Base-by-base conservation (phyloP, 2,797 vertebrate species). In the Otolemur crassicaudatus region DNA sequence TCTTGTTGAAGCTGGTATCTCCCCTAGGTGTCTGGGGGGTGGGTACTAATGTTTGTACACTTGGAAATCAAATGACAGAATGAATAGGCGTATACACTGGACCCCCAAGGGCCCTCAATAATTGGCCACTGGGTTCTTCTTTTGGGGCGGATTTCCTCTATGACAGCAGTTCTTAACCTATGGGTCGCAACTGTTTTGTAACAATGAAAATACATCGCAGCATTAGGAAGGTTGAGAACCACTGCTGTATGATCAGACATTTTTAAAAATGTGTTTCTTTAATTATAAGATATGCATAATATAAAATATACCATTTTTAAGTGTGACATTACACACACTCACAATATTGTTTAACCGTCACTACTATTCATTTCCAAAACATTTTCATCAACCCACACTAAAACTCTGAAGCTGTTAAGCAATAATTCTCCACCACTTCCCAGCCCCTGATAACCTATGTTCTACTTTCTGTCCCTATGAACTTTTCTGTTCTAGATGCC, bases 41-140 rank as follows among this genome's bases (percentile, higher is more conserved):
- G n/a, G 49, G 13, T 34, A 72, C 37, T 79, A 93, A 76, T 75
- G 5, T 89, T 82, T 85, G 23, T 82, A 95, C 49, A 80, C 19
- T 96, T 88, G 94, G 37, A 91, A 96, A 70, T 89, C n/a, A 49
- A 92, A 46, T 65, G 46, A 49, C 79, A 75, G 70, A 76, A 80
- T 34, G 17, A 94, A 63, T 37, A 91, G n/a, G 14, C 20, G 6
- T 0, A 1, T 81, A 16, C 1, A 40, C 19, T 19, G 37, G 23
- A 67, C 80, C 69, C 58, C 60, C 1, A 0, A 92, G 5, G 63
- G 49, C 37, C 67, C 60, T 90, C 27, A 60, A 7, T 73, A 37
- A 79, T 60, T 56, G 25, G 13, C 11, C 46, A 1, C 58, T 93
- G 31, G 49, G 29, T 90, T 88, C 46, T 88, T 87, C 37, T 72